Percentiles rank a stretch among this genome's conserved stretches.
phyloP scores from a whole-genome alignment of 2,888 invertebrate genomes.

The Orchesellides sinensis region DNA sequence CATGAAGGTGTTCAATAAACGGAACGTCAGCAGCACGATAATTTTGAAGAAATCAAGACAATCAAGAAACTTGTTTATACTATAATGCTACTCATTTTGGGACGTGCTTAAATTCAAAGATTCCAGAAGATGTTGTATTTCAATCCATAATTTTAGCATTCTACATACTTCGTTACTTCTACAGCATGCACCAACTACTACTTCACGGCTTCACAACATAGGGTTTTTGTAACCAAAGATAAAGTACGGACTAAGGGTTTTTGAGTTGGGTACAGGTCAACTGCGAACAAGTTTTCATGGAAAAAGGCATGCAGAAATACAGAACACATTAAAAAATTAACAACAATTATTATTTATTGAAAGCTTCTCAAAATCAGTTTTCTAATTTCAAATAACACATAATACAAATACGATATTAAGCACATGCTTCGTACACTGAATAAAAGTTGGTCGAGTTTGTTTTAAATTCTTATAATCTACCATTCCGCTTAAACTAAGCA shows the following conservation, averaged over 20 bases:
- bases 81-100: no score
- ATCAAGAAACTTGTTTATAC: no score
- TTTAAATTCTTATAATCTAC: conserved; percentile 26
- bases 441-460: conserved; percentile 8
- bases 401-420: conserved; percentile 26
- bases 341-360: conserved; percentile 27
- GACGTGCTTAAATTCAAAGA: no score
- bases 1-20: no score
- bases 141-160: no score
- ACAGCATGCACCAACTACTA: neutral
- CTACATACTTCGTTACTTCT: neutral
- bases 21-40: no score
- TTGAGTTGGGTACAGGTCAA: neutral
- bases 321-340: conserved; percentile 14
- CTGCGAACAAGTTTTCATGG: neutral
- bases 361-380: conserved; percentile 32
- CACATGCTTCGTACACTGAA: conserved; percentile 22
- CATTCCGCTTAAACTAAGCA: conserved; percentile 10
- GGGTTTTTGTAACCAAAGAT: neutral
- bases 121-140: no score
- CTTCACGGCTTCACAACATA: no score
- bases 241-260: neutral
- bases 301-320: conserved; percentile 22
- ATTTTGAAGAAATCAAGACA: no score
- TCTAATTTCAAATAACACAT: conserved; percentile 32